Evolutionary conservation across 2,113 vertebrate genomes (phyloP), one percentile per base, ranked within the genome.

Genomic region (Neomonachus schauinslandi): DNA sequence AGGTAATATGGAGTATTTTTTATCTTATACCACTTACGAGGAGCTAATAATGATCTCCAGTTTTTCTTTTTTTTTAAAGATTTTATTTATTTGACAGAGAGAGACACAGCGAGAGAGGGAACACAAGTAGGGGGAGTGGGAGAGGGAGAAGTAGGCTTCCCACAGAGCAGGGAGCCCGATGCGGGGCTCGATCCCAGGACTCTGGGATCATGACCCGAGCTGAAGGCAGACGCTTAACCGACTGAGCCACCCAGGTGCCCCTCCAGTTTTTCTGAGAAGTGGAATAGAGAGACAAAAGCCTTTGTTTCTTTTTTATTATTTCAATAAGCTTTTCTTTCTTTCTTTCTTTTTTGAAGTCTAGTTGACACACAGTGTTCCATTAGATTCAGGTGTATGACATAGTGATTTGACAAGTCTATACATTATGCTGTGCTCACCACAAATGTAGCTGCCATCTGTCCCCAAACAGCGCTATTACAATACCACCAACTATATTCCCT

Each of bases 21-120:
- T 42, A 81, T 77, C 42, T 87, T 55, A 49, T 92, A 89, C 46
- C 49, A 86, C 10, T 82, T 79, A 89, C 8, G 19, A 96, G 77
- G 76, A 81, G 26, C 55, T 88, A 46, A 85, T 82, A 33, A 67
- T 42, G 89, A 53, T 84, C 33, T 82, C 55, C 21, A 90, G 87
- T 63, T 94, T 90, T 96, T 67, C 83, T 88, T 67, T 63, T 94
- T 90, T 96, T 67, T 42, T 5, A 42, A 42, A 42, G 39, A 42
- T 42, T 42, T 42, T 42, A 42, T 42, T 4, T 42, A 42, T 42
- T 42, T 42, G 39, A 42, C 39, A 42, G 39, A 39, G 39, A 39
- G 39, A 42, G 39, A 42, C 39, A 42, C 39, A 42, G 39, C 39
- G 39, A 42, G 39, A 42, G 39, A 42, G 39, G 39, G 39, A 42